phyloP scores from a whole-genome alignment of 23 tunicate species.

The Diplosoma virens region DNA sequence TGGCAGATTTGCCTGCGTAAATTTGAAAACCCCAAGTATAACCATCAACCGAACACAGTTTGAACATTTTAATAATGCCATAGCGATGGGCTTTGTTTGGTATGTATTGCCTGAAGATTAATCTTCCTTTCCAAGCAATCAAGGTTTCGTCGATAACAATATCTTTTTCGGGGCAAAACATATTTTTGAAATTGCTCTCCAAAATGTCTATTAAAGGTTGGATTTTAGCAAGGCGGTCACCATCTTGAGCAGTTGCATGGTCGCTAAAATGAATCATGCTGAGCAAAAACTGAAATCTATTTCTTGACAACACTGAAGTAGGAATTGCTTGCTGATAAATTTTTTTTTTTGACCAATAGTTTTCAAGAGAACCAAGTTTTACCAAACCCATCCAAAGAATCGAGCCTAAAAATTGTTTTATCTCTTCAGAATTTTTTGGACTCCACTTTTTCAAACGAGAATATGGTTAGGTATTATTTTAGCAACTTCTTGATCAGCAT shows the following conservation, averaged over 20 bases:
- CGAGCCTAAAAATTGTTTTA: conserved; percentile 15
- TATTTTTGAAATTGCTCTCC: conserved; percentile 19
- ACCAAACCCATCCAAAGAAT: conserved; percentile 35
- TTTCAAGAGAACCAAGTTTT: conserved; percentile 5
- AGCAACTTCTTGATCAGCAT: no score
- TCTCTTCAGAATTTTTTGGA: no score
- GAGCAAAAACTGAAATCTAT: conserved; percentile 19
- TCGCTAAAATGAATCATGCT: conserved; percentile 18
- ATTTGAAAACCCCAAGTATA: conserved; percentile 22
- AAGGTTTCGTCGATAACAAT: conserved; percentile 33
- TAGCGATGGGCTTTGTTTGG: conserved; percentile 31
- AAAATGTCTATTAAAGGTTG: conserved; percentile 30
- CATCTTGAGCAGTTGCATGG: conserved; percentile 6
- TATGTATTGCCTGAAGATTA: conserved; percentile 28
- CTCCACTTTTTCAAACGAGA: no score
- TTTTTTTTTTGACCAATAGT: conserved; percentile 28
- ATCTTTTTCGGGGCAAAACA: conserved; percentile 28
- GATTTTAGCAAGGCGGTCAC: conserved; percentile 12
- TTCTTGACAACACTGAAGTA: conserved; percentile 11
- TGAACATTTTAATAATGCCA: conserved; percentile 32
- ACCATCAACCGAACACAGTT: conserved; percentile 20
- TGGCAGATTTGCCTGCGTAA: conserved; percentile 17
- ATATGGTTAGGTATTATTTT: no score
- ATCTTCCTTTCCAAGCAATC: conserved; percentile 31
- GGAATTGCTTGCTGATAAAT: conserved; percentile 17